These are phyloP conservation scores for Odontesthes bonariensis DNA, from an alignment of 2,113 vertebrate species.

Conservation along the genomic window DNA sequence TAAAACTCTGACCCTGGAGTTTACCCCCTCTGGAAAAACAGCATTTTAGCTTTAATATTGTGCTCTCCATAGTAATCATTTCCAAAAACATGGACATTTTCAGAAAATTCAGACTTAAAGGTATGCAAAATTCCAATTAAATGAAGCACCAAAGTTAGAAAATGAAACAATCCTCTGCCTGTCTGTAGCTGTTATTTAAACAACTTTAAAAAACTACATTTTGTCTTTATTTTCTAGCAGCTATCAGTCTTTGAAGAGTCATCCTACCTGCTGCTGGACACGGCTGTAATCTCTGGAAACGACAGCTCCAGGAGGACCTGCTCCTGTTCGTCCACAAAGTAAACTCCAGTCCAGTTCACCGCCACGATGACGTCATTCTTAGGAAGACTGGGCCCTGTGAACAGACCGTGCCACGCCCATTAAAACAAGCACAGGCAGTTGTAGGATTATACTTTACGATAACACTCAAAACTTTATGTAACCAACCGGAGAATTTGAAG, in stretches of 20 bases:
- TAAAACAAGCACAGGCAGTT: rapidly evolving
- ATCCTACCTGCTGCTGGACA: slow-evolving; percentile 92
- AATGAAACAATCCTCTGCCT: too few species aligned
- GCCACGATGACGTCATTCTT: slow-evolving; percentile 98
- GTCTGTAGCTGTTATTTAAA: too few species aligned
- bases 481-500: slow-evolving; percentile 94
- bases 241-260: too few species aligned
- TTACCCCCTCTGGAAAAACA: slow-evolving; percentile 89
- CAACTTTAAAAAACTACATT: too few species aligned
- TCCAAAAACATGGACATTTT: neutral
- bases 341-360: slow-evolving; percentile 97
- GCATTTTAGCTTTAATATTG: neutral
- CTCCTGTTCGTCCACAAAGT: slow-evolving; percentile 98
- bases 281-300: slow-evolving; percentile 94
- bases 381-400: slow-evolving; percentile 93
- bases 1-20: slow-evolving; percentile 94
- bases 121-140: too few species aligned
- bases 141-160: too few species aligned
- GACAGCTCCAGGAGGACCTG: slow-evolving; percentile 97
- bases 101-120: too few species aligned
- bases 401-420: neutral
- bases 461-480: too few species aligned
- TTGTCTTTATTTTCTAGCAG: too few species aligned
- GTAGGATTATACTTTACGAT: too few species aligned
- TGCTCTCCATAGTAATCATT: neutral